Conservation (phyloP, 2,888 invertebrate genomes). For the Allolobophora icterica region DNA sequence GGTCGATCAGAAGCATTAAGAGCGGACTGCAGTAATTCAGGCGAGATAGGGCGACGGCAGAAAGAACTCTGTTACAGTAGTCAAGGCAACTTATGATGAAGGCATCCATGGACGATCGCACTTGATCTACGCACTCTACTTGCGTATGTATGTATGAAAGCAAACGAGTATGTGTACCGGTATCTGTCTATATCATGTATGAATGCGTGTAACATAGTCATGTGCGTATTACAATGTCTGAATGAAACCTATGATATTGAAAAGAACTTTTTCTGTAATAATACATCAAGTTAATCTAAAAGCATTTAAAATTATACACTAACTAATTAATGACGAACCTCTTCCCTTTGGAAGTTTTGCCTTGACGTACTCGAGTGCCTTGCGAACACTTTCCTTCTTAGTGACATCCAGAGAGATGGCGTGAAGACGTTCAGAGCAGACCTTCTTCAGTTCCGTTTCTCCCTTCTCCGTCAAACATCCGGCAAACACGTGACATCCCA, state of each 20-base stretch:
- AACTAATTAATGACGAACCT: neutral
- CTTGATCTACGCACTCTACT: too few relatives aligned
- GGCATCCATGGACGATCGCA: too few relatives aligned
- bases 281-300: constrained; percentile 19
- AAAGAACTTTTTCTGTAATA: too few relatives aligned
- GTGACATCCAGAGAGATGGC: constrained; percentile 62
- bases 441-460: constrained; percentile 13
- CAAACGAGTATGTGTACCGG: too few relatives aligned
- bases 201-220: too few relatives aligned
- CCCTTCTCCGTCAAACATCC: constrained; percentile 35
- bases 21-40: too few relatives aligned
- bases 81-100: too few relatives aligned
- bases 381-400: constrained; percentile 49
- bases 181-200: neutral
- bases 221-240: constrained; percentile 6
- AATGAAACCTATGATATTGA: constrained; percentile 12
- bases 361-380: neutral
- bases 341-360: neutral
- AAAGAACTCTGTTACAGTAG: too few relatives aligned
- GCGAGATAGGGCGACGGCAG: too few relatives aligned
- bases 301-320: constrained; percentile 28
- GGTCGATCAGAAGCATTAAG: too few relatives aligned
- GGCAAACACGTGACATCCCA: constrained; percentile 39
- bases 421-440: constrained; percentile 47
- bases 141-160: too few relatives aligned